Base-by-base conservation (phyloP, 92 coral and sea anemone genomes). In the Palythoa grandis region DNA sequence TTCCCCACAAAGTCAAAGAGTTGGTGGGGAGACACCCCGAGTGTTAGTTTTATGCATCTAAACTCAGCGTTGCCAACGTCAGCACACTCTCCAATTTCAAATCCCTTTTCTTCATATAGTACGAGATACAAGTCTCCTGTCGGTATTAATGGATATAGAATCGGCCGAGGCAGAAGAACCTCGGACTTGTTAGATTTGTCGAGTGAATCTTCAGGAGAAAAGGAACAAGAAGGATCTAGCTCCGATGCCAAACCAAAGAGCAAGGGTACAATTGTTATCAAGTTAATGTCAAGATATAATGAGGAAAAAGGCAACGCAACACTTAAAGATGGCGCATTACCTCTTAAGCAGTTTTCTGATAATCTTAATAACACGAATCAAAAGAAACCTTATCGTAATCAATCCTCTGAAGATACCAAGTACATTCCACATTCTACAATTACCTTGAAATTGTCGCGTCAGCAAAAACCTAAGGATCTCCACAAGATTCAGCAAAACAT, bases 21-120 rank as follows among this genome's bases (percentile, higher is more conserved):
- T 6, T 80, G 73, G 73, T 80, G 85, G 85, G 85, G 74, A 22
- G 70, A 48, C 58, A 80, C 74, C 54, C 74, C 73, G 25, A 48
- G 74, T 3, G 23, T 23, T 43, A 66, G 70, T 11, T 50, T 63
- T 11, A 53, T 13, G 11, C 48, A 70, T 22, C 22, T 24, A 48
- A 20, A 16, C 25, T 22, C 60, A 66, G 74, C 24, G 63, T 66
- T 80, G 20, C 61, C 47, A 63, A 16, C 14, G 24, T 15, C 47
- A 66, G 12, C 73, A 10, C 65, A 47, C 38, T 23, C 75, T n/a
- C 52, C 56, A 39, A 63, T 23, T 47, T 79, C 68, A 40, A 63
- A 11, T 12, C 38, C n/a, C 17, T 11, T 69, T 24, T 43, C 52
- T 53, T 60, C 14, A 7, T 15, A n/a, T 63, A 10, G 6, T 38